Conservation (phyloP, 2,113 vertebrate species). For the Lipophrys pholis region DNA sequence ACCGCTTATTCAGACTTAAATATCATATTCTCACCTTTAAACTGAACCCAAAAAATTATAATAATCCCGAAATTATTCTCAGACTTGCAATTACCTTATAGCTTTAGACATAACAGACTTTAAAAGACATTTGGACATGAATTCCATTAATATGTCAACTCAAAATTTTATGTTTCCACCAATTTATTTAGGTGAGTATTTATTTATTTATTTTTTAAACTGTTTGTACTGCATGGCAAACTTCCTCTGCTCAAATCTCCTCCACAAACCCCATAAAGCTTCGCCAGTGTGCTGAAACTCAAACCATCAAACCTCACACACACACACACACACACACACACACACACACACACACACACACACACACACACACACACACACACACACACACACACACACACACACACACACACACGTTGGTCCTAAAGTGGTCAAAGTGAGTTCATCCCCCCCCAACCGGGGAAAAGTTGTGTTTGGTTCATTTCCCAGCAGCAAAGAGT, state of each 20-base stretch:
- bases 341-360: not conserved
- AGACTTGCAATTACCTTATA: too few species aligned
- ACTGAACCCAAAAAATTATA: too few species aligned
- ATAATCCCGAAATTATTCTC: too few species aligned
- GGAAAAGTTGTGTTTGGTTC: slow-evolving; percentile 2
- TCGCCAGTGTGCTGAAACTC: not conserved
- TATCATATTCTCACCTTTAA: too few species aligned
- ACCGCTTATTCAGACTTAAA: too few species aligned
- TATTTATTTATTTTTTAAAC: not conserved
- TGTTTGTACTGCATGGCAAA: not conserved
- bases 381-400: too few species aligned
- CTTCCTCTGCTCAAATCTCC: not conserved
- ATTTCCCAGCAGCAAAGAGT: not conserved
- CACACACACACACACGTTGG: not conserved
- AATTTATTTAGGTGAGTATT: not conserved
- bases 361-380: too few species aligned
- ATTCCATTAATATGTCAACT: not conserved
- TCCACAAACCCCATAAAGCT: not conserved
- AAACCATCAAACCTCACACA: not conserved
- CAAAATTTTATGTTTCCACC: not conserved
- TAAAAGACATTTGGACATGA: not conserved
- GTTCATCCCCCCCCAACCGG: not conserved
- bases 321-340: too few species aligned
- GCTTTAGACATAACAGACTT: too few species aligned
- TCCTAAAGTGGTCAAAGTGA: not conserved